These are phyloP conservation scores for Enteromius radiatus DNA, from an alignment of 2,797 vertebrate genomes.

Conservation along the genomic window DNA sequence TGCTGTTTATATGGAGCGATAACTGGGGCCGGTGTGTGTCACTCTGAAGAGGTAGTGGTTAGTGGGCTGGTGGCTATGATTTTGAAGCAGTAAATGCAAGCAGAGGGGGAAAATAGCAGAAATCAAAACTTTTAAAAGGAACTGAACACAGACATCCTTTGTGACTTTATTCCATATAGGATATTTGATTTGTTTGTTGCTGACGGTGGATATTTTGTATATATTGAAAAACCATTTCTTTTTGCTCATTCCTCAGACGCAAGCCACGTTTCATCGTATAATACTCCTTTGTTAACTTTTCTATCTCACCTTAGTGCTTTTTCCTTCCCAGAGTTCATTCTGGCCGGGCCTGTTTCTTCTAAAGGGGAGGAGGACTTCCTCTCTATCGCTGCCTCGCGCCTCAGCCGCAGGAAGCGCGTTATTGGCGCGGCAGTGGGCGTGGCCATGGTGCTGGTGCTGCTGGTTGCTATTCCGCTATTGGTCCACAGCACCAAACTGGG, in stretches of 20 bases:
- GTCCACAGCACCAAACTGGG: conserved; percentile 91
- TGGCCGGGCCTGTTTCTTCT: conserved; percentile 88
- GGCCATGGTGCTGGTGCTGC: conserved; percentile 94
- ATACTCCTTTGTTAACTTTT: neutral
- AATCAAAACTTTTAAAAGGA: neutral
- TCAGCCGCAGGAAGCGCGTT: conserved; percentile 91
- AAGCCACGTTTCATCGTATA: neutral
- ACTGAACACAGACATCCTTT: conserved; percentile 12
- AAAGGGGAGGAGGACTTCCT: conserved; percentile 96
- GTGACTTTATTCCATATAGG: conserved; percentile 9
- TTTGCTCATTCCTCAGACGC: neutral
- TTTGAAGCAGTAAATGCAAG: conserved; percentile 15
- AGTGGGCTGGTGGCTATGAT: neutral
- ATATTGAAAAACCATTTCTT: neutral
- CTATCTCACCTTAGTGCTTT: conserved; percentile 38
- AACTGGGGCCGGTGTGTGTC: conserved; percentile 26
- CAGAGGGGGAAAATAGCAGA: neutral
- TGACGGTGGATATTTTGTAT: conserved; percentile 11
- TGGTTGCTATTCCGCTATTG: conserved; percentile 95
- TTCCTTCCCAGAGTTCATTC: conserved; percentile 70
- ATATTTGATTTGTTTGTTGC: conserved; percentile 18
- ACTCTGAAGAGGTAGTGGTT: conserved; percentile 6
- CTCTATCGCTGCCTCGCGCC: conserved; percentile 91
- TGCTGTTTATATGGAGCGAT: conserved; percentile 32
- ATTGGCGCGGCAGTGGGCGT: conserved; percentile 93